Base-by-base conservation (phyloP, 1,140 invertebrate genomes). In the Drosophila quadrilineata region DNA sequence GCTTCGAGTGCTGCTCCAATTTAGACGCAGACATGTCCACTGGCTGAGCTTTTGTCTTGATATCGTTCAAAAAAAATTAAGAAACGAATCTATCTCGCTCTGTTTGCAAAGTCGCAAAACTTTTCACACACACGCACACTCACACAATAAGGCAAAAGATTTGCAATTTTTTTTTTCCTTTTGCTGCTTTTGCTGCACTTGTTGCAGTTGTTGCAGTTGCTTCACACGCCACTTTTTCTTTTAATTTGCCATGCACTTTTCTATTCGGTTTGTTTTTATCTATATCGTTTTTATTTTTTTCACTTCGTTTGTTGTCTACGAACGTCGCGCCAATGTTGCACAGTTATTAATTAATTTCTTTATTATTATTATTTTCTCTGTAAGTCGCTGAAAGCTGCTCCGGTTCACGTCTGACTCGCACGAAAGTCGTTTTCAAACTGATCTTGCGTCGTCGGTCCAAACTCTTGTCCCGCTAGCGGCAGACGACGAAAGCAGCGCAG, bases 1-100 rank as follows among this genome's bases (percentile, higher is more conserved):
- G 89, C 68, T 90, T 90, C 46, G 86, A 87, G 64, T 88, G 87
- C 43, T 87, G 87, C 67, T 89, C 88, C 75, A 87, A 72, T 89
- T 89, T 89, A 69, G 79, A 71, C 68, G 65, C 69, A 60, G 77
- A 63, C 49, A 66, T 67, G 57, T 67, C 57, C 56, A 59, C 56
- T 67, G 14, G 31, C 54, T 58, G 33, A 21, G 40, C 40, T 46
- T 48, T n/a, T n/a, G n/a, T n/a, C n/a, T n/a, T n/a, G n/a, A n/a
- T n/a, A n/a, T n/a, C n/a, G n/a, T n/a, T n/a, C n/a, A n/a, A n/a
- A n/a, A n/a, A n/a, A n/a, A n/a, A n/a, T n/a, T n/a, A n/a, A n/a
- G n/a, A n/a, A n/a, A n/a, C n/a, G n/a, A n/a, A 29, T 50, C 6
- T 60, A 17, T 50, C 5, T 28, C 6, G 33, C n/a, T 33, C 17